Conservation (phyloP, 2,888 invertebrate species). For the Junonia oenone region DNA sequence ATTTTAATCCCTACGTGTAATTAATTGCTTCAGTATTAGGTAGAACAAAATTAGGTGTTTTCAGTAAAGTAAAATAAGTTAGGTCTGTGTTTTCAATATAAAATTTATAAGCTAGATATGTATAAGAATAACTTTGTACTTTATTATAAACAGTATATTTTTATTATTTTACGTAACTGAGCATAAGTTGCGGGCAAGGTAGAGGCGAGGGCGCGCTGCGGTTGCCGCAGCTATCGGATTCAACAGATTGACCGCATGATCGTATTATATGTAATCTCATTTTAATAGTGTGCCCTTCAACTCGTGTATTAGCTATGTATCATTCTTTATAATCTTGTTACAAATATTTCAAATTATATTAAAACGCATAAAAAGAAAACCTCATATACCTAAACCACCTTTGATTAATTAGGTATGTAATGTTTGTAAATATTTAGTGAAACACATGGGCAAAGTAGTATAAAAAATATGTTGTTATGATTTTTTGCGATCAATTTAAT, state of each 20-base stretch:
- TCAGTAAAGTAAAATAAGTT: background rate
- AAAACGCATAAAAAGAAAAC: no score
- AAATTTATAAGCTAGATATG: no score
- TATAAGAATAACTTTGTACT: background rate
- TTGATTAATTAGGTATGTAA: no score
- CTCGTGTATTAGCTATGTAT: background rate
- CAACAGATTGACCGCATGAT: conserved; percentile 28
- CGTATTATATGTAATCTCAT: conserved; percentile 21
- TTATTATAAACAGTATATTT: background rate
- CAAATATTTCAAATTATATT: no score
- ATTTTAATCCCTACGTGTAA: no score
- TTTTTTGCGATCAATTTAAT: background rate
- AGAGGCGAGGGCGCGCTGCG: conserved; percentile 38
- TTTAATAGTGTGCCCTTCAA: conserved; percentile 23
- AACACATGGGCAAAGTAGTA: no score
- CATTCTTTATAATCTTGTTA: background rate
- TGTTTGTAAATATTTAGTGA: no score
- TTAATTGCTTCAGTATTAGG: no score
- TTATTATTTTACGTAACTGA: conserved; percentile 22
- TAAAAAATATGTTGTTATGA: no score
- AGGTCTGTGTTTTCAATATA: no score
- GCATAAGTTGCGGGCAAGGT: conserved; percentile 31
- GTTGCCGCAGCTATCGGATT: conserved; percentile 32
- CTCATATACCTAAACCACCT: no score
- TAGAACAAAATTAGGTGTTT: no score